These are phyloP conservation scores for Bombus soroeensis DNA, from an alignment of 1,140 invertebrate genomes.

Conservation along the genomic window DNA sequence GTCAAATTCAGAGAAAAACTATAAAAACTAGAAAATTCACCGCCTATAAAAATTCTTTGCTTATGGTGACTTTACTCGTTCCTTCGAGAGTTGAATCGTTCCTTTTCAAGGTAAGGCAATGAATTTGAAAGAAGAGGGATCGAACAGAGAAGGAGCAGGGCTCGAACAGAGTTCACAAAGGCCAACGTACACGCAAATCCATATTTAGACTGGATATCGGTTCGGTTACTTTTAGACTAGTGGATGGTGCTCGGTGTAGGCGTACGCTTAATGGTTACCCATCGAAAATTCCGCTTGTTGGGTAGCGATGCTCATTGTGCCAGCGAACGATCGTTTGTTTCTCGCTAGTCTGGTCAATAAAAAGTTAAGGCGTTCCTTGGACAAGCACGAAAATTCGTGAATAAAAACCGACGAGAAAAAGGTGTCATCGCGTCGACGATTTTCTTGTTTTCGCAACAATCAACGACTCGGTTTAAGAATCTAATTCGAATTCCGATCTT, in stretches of 20 bases:
- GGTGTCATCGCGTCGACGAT: neutral
- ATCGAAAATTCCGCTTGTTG: constrained; percentile 25
- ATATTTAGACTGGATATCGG: constrained; percentile 55
- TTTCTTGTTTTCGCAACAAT: too few species aligned
- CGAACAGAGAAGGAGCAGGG: neutral
- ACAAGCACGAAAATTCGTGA: neutral
- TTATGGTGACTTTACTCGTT: neutral
- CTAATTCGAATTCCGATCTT: too few species aligned
- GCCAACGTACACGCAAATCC: constrained; percentile 42
- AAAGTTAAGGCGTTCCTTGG: neutral
- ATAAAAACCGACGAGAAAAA: neutral
- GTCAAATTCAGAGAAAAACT: too few species aligned
- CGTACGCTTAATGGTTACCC: neutral
- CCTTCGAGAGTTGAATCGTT: neutral
- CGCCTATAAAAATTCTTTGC: neutral
- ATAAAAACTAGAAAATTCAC: too few species aligned
- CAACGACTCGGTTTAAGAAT: too few species aligned
- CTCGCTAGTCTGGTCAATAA: neutral
- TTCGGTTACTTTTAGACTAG: constrained; percentile 48
- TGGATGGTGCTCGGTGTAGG: constrained; percentile 31
- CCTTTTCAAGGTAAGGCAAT: neutral
- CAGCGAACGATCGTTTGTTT: neutral
- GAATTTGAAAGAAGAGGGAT: neutral
- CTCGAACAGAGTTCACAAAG: constrained; percentile 23
- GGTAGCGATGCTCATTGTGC: constrained; percentile 18